These are phyloP conservation scores for Larimichthys polyactis DNA, from an alignment of 2,113 vertebrate species.

Conservation along the genomic window DNA sequence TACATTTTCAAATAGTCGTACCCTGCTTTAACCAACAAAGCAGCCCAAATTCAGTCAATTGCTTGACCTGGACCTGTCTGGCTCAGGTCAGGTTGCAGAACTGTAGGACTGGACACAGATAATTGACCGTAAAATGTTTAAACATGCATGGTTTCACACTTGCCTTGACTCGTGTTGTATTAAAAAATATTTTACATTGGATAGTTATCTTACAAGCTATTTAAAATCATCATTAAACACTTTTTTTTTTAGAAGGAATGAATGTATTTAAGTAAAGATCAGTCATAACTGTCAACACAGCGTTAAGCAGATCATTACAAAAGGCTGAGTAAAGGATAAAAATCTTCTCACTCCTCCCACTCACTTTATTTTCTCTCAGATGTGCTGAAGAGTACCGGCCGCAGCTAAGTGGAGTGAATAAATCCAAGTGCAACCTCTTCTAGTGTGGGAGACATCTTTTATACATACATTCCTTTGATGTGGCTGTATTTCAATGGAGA, in stretches of 20 bases:
- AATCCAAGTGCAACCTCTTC: conserved; percentile 1
- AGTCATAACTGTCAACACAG: not conserved
- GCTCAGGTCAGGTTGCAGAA: not conserved
- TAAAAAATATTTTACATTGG: not conserved
- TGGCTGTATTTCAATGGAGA: not conserved
- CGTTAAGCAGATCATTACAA: conserved; percentile 42
- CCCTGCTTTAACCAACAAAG: not conserved
- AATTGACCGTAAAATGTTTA: not conserved
- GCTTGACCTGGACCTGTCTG: not conserved
- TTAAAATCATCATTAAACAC: not conserved
- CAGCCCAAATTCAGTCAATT: not conserved
- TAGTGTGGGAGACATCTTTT: conserved; percentile 5
- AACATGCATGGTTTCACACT: not conserved
- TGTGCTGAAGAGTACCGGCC: conserved; percentile 11
- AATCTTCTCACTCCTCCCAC: conserved; percentile 27
- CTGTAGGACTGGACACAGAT: not conserved
- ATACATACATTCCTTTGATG: not conserved
- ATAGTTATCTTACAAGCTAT: not conserved
- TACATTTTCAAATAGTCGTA: not conserved
- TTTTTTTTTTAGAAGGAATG: not conserved
- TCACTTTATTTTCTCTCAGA: conserved; percentile 11
- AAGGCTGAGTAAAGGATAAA: conserved; percentile 40
- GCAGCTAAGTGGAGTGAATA: not conserved
- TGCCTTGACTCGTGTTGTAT: not conserved
- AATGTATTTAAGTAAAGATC: not conserved